Evolutionary conservation across 2,888 invertebrate genomes (phyloP).

Genomic region (Entomobrya multifasciata): DNA sequence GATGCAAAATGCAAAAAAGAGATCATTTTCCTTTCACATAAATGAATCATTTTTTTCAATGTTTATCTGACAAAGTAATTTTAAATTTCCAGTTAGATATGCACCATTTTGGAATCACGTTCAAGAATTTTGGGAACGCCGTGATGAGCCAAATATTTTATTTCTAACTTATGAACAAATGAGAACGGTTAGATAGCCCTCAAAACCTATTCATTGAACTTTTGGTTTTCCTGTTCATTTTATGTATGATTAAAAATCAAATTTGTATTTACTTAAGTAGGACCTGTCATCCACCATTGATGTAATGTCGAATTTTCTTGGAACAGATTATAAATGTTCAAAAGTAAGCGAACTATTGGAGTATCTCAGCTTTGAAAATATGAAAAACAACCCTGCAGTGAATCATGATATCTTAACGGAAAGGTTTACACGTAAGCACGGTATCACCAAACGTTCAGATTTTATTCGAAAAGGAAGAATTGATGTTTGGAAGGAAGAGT

Average conservation of each 20-base stretch:
- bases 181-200: conserved; percentile 84
- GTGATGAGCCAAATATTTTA: conserved; percentile 87
- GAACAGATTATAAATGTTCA: neutral
- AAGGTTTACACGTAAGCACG: neutral
- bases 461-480: conserved; percentile 39
- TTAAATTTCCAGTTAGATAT: conserved; percentile 24
- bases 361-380: conserved; percentile 27
- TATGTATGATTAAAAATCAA: too few species aligned
- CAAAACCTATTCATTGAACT: neutral
- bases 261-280: too few species aligned
- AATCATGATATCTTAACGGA: neutral
- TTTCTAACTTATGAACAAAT: conserved; percentile 92
- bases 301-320: neutral
- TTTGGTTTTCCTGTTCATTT: too few species aligned
- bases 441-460: neutral
- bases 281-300: neutral
- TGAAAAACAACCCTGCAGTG: conserved; percentile 44
- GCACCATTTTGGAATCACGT: conserved; percentile 74
- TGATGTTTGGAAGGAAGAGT: conserved; percentile 13
- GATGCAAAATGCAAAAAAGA: too few species aligned
- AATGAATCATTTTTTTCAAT: too few species aligned
- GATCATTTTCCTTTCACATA: too few species aligned
- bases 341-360: neutral
- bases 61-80: neutral
- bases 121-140: conserved; percentile 85